phyloP scores from a whole-genome alignment of 1,140 invertebrate genomes.

The Leucophenga varia region DNA sequence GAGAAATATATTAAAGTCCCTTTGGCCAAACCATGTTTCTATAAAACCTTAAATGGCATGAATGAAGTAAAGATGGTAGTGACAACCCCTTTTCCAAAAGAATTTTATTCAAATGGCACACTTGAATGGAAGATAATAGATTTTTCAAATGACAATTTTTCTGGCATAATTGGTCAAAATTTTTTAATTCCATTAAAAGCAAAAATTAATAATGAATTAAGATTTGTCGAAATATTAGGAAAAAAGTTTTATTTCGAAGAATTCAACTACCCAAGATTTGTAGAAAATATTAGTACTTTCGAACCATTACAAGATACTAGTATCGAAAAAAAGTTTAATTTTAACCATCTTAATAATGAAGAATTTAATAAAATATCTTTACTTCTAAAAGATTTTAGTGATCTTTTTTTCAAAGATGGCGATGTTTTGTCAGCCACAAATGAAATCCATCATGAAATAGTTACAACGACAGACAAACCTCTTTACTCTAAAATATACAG shows the following conservation, averaged over 20 bases:
- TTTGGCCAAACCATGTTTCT: too few relatives aligned
- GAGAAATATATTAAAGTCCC: background rate
- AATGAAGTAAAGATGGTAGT: background rate
- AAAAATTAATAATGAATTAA: too few relatives aligned
- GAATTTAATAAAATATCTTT: background rate
- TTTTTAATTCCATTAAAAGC: background rate
- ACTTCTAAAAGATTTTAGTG: background rate
- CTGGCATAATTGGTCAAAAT: background rate
- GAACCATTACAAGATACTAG: too few relatives aligned
- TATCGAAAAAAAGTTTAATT: background rate
- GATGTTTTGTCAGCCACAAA: slow-evolving; percentile 1
- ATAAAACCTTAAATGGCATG: background rate
- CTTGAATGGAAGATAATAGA: background rate
- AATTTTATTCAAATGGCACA: background rate
- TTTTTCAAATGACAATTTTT: background rate
- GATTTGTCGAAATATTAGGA: too few relatives aligned
- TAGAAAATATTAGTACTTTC: too few relatives aligned
- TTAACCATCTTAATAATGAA: slow-evolving; percentile 4
- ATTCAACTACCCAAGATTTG: too few relatives aligned
- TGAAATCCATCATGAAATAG: slow-evolving; percentile 31
- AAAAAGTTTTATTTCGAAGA: background rate
- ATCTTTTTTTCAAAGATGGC: slow-evolving; percentile 9
- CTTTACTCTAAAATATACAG: slow-evolving; percentile 41
- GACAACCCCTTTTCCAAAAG: background rate
- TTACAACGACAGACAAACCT: slow-evolving; percentile 23